These are phyloP conservation scores for Pipistrellus pipistrellus DNA, from an alignment of 2,797 vertebrate genomes.

Conservation along the genomic window DNA sequence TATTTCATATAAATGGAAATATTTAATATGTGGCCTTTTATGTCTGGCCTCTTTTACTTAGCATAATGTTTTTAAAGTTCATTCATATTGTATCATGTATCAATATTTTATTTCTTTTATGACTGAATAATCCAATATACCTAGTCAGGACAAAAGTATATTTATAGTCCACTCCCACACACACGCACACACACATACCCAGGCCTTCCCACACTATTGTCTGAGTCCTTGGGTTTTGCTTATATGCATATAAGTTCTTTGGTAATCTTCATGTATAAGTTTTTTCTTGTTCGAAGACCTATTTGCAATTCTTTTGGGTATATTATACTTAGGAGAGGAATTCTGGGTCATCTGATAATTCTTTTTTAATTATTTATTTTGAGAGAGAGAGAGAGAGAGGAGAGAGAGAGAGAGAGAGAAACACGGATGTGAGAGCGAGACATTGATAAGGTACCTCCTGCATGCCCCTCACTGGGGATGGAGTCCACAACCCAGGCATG, in stretches of 20 bases:
- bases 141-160: neutral
- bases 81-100: neutral
- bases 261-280: neutral
- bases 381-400: too few species aligned
- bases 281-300: conserved; percentile 15
- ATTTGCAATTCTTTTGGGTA: neutral
- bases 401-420: too few species aligned
- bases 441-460: too few species aligned
- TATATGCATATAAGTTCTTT: too few species aligned
- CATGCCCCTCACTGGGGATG: too few species aligned
- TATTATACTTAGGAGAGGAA: neutral
- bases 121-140: neutral
- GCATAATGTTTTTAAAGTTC: neutral
- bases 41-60: neutral
- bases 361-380: too few species aligned
- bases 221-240: too few species aligned
- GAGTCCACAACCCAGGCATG: too few species aligned
- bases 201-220: too few species aligned
- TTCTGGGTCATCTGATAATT: neutral
- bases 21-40: neutral
- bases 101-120: neutral
- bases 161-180: neutral
- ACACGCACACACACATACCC: too few species aligned
- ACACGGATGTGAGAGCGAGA: too few species aligned
- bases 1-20: neutral